These are phyloP conservation scores for Thermophis baileyi DNA, from an alignment of 2,113 vertebrate genomes.

Conservation along the genomic window DNA sequence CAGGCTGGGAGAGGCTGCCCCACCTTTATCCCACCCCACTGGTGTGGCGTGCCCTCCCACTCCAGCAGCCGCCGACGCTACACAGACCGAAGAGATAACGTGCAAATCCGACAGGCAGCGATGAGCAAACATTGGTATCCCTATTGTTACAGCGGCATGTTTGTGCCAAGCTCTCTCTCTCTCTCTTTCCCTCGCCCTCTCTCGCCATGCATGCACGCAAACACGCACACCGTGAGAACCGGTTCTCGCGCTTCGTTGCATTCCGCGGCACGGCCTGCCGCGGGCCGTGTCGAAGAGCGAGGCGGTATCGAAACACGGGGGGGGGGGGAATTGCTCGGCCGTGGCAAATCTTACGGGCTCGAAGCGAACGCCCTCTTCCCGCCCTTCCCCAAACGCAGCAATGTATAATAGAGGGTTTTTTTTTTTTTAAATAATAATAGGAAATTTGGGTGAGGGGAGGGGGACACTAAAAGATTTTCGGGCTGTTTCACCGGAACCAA, in stretches of 20 bases:
- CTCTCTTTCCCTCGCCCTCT: not conserved
- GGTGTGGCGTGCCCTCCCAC: too few species aligned
- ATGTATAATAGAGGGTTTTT: not conserved
- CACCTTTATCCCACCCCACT: not conserved
- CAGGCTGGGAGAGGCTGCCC: not conserved
- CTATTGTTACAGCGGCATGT: not conserved
- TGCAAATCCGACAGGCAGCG: not conserved
- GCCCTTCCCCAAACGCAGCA: not conserved
- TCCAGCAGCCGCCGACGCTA: too few species aligned
- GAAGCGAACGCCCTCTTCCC: not conserved
- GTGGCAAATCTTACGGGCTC: too few species aligned
- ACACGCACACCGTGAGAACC: not conserved
- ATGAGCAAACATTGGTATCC: not conserved
- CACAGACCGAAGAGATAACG: not conserved
- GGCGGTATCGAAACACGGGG: accelerated
- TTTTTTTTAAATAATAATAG: not conserved
- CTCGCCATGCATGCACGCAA: not conserved
- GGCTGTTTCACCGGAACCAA: not conserved
- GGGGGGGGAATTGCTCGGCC: too few species aligned
- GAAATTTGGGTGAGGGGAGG: not conserved
- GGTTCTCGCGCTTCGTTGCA: too few species aligned
- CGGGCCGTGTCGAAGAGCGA: not conserved
- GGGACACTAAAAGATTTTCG: not conserved
- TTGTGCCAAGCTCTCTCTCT: not conserved
- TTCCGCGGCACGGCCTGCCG: too few species aligned